Conservation (phyloP, 2,797 vertebrate species). For the Pelochelys cantorii region DNA sequence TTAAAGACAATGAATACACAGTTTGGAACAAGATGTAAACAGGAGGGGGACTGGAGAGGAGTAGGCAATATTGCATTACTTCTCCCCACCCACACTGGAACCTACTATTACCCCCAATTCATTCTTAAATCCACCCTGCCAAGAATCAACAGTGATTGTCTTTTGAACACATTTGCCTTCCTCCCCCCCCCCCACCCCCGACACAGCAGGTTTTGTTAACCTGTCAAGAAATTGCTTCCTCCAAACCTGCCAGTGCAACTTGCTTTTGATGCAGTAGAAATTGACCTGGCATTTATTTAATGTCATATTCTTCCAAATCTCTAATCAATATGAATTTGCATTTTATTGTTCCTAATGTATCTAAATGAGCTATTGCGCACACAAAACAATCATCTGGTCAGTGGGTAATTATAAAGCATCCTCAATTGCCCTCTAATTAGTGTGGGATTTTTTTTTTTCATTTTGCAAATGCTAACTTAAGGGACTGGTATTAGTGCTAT, state of each 20-base stretch:
- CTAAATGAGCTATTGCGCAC: constrained; percentile 55
- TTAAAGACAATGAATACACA: constrained; percentile 17
- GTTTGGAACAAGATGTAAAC: constrained; percentile 2
- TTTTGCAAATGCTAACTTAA: constrained; percentile 64
- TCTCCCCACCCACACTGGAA: background rate
- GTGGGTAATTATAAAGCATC: constrained; percentile 46
- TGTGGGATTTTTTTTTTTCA: constrained; percentile 15
- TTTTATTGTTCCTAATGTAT: constrained; percentile 59
- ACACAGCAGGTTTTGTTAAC: background rate
- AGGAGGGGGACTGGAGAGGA: background rate
- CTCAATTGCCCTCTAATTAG: constrained; percentile 61
- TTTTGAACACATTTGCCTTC: constrained; percentile 38
- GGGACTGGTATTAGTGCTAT: constrained; percentile 14
- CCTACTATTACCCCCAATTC: background rate
- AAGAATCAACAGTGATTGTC: constrained; percentile 4
- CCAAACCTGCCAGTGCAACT: background rate
- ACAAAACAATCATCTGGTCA: constrained; percentile 53
- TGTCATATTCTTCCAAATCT: constrained; percentile 33
- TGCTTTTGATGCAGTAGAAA: constrained; percentile 13
- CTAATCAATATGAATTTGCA: constrained; percentile 68
- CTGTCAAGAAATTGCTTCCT: constrained; percentile 16
- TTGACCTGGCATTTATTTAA: constrained; percentile 42
- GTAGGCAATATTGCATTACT: background rate
- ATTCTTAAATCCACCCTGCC: background rate
- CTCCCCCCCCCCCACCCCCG: background rate